These are phyloP conservation scores for Sebastes aleutianus DNA, from an alignment of 2,797 vertebrate species.

Conservation along the genomic window DNA sequence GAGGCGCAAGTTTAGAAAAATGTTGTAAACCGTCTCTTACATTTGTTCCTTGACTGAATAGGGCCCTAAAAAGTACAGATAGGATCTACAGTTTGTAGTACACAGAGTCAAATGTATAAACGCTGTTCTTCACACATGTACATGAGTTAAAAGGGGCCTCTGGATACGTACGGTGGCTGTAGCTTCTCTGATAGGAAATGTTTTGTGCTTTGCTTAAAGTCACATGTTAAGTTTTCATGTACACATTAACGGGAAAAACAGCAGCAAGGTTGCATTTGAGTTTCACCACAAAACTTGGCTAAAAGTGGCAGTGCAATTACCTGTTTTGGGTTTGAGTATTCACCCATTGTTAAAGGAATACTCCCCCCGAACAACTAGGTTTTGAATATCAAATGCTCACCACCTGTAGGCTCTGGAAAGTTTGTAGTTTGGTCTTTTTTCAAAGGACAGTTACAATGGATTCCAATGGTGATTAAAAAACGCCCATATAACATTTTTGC, in stretches of 20 bases:
- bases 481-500: not conserved
- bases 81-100: constrained; percentile 28
- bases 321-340: constrained; percentile 21
- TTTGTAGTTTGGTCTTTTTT: not conserved
- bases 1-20: constrained; percentile 62
- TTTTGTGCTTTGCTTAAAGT: constrained; percentile 69
- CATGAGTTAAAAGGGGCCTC: constrained; percentile 24
- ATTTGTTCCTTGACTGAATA: constrained; percentile 58
- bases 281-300: constrained; percentile 30
- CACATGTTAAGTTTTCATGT: constrained; percentile 5
- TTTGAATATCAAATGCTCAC: constrained; percentile 1
- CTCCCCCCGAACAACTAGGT: not conserved
- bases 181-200: constrained; percentile 27
- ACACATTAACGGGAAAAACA: constrained; percentile 10
- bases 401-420: not conserved
- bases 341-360: not conserved
- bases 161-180: constrained; percentile 5
- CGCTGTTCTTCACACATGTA: constrained; percentile 36
- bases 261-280: constrained; percentile 16
- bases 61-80: constrained; percentile 33
- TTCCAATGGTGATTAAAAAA: not conserved
- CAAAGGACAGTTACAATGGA: not conserved
- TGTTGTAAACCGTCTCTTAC: constrained; percentile 58
- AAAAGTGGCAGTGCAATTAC: constrained; percentile 70
- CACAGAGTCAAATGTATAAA: constrained; percentile 29